phyloP scores from a whole-genome alignment of 1,140 invertebrate genomes.

The Adoxophyes honmai region DNA sequence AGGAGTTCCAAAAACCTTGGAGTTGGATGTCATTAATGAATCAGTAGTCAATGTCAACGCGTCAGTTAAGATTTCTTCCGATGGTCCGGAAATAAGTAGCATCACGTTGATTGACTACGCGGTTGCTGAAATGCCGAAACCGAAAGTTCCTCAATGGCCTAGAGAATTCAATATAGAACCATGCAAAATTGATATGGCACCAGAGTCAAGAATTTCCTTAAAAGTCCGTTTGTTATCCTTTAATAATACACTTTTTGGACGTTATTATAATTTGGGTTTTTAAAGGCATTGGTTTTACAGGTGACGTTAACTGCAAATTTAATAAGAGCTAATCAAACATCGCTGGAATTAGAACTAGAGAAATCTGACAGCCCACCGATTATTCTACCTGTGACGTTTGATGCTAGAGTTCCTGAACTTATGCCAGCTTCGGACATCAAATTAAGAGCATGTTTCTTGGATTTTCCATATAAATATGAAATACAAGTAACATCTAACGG shows the following conservation, averaged over 20 bases:
- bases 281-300: constrained; percentile 29
- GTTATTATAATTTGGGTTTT: constrained; percentile 4
- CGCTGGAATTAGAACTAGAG: constrained; percentile 58
- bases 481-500: constrained; percentile 45
- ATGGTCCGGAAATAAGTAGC: constrained; percentile 62
- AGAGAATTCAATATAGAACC: constrained; percentile 61
- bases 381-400: constrained; percentile 51
- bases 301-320: constrained; percentile 64
- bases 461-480: constrained; percentile 49
- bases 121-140: constrained; percentile 47
- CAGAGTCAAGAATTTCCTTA: constrained; percentile 47
- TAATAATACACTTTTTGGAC: neutral
- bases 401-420: constrained; percentile 54
- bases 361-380: constrained; percentile 66
- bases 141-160: constrained; percentile 54
- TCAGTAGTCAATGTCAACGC: constrained; percentile 50
- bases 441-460: constrained; percentile 53
- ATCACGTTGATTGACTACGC: constrained; percentile 57
- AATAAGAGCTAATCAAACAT: constrained; percentile 55
- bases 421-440: constrained; percentile 53
- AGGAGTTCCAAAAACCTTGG: constrained; percentile 62
- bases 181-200: constrained; percentile 46
- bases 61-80: constrained; percentile 58
- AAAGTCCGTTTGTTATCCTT: constrained; percentile 31
- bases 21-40: constrained; percentile 63